These are phyloP conservation scores for Okamejei kenojei DNA, from an alignment of 2,797 vertebrate genomes.

Conservation along the genomic window DNA sequence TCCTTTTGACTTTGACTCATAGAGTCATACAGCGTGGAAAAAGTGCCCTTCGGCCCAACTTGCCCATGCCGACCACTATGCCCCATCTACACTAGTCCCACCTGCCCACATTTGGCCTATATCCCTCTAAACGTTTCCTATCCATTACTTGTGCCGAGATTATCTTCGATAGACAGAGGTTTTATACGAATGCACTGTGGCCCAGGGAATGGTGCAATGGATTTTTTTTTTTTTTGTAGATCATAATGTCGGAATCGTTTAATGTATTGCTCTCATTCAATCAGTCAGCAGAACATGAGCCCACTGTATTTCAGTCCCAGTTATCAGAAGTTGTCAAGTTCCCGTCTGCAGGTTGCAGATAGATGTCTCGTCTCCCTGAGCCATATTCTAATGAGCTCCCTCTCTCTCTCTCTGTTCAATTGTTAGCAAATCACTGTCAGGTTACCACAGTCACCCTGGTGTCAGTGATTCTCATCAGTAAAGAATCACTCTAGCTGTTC, in stretches of 20 bases:
- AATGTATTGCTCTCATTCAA: neutral
- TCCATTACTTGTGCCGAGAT: neutral
- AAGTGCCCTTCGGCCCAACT: no score
- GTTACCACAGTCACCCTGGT: neutral
- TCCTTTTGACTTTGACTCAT: neutral
- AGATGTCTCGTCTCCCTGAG: neutral
- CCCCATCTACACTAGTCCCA: no score
- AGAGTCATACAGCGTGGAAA: no score
- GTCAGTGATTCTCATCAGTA: neutral
- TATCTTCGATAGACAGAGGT: neutral
- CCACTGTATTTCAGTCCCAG: neutral
- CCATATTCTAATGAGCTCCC: neutral
- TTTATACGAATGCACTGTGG: no score
- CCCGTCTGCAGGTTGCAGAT: neutral
- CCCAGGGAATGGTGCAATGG: neutral
- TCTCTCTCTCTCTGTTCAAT: no score
- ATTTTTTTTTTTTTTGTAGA: neutral
- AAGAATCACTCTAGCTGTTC: neutral
- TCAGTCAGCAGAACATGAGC: neutral
- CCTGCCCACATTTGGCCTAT: no score
- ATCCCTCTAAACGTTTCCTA: no score
- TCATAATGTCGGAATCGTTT: neutral
- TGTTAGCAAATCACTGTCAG: neutral
- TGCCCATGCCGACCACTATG: no score
- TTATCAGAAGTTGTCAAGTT: neutral